These are phyloP conservation scores for Tapera naevia DNA, from an alignment of 2,797 vertebrate species.

Conservation along the genomic window DNA sequence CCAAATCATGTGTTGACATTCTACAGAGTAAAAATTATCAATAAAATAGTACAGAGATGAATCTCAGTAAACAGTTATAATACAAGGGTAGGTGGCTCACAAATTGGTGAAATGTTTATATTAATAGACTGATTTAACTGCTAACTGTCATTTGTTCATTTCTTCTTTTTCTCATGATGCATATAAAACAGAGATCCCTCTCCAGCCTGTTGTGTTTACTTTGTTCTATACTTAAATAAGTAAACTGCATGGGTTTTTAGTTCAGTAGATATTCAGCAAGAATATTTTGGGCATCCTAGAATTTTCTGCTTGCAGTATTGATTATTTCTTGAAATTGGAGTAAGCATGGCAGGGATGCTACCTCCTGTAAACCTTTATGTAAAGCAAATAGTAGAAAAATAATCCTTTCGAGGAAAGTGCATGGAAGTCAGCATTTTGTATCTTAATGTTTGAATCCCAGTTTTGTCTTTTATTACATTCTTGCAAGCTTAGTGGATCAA, in stretches of 20 bases:
- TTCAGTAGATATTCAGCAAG: neutral
- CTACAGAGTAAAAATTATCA: neutral
- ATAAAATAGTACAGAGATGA: neutral
- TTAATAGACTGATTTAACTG: neutral
- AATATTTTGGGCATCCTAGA: neutral
- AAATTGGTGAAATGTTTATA: neutral
- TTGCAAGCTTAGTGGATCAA: neutral
- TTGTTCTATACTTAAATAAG: neutral
- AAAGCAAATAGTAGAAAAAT: constrained; percentile 20
- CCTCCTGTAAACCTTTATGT: constrained; percentile 1
- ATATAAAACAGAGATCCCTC: neutral
- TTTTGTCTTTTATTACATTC: neutral
- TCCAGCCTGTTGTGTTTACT: neutral
- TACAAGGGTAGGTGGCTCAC: neutral
- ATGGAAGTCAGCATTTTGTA: neutral
- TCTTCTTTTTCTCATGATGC: neutral
- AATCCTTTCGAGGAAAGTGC: neutral
- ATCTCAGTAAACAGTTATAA: neutral
- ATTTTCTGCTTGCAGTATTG: neutral
- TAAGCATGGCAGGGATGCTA: neutral
- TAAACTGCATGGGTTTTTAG: neutral
- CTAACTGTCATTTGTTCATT: neutral
- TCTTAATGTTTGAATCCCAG: neutral
- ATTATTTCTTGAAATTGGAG: constrained; percentile 25
- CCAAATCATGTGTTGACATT: neutral